Base-by-base conservation (phyloP, 2,113 vertebrate genomes). In the Tinamus guttatus region DNA sequence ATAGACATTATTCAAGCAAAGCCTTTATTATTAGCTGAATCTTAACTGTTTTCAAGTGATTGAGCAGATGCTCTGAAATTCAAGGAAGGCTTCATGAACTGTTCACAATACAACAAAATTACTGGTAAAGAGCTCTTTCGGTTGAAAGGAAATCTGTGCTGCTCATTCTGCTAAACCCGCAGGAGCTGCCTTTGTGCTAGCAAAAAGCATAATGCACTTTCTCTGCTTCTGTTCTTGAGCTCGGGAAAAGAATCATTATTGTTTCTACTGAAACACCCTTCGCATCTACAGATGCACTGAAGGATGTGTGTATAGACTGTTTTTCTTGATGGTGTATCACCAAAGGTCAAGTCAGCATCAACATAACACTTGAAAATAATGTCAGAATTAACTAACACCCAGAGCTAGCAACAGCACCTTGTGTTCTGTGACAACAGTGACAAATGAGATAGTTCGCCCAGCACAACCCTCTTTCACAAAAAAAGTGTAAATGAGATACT, bases 41-140 rank as follows among this genome's bases (percentile, higher is more conserved):
- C 41, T 83, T 64, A 88, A 62, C 38, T 90, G 34, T 85, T 92
- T 89, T 85, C 24, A 62, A 82, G 58, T 82, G 65, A 91, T 69
- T 60, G 32, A 91, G 59, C 25, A 89, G 60, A 69, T 76, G 30
- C 62, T 84, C 62, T 91, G 70, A 94, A 94, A 87, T 92, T 87
- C 65, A 85, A 70, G 62, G 56, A 81, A 58, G n/a, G 9, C 38
- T 85, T 92, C 34, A n/a, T 90, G 70, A 85, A 73, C 87, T 90
- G 86, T 67, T 94, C 81, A 65, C 43, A 79, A 43, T 82, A 60
- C 41, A 92, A 91, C 34, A 62, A 81, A 93, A 92, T 84, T 87
- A 84, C 52, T 76, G 49, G 20, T 58, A n/a, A 86, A 92, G 45
- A 79, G 34, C 13, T 85, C 45, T 93, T 86, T 54, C 36, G 41